phyloP scores from a whole-genome alignment of 2,113 vertebrate genomes.

The Cololabis saira region DNA sequence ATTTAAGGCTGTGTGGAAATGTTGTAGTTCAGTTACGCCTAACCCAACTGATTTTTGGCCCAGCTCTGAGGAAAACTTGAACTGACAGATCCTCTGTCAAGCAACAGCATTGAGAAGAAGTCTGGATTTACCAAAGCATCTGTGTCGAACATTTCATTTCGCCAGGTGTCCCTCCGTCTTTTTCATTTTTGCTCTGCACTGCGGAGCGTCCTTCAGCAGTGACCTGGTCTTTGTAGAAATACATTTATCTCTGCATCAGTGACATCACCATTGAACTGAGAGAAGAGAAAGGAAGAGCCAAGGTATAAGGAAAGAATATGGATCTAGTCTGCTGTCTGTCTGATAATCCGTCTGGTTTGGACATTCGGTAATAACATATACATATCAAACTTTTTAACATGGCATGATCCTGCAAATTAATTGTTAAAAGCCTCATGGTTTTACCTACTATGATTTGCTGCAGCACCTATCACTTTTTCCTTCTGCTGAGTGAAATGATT shows the following conservation, averaged over 20 bases:
- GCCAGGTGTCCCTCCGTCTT: conserved; percentile 33
- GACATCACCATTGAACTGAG: conserved; percentile 65
- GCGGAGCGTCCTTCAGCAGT: conserved; percentile 70
- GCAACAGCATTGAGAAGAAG: conserved; percentile 19
- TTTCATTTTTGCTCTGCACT: conserved; percentile 65
- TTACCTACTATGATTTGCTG: too few relatives aligned
- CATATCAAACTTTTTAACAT: too few relatives aligned
- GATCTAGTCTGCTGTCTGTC: conserved; percentile 28
- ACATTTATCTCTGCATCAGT: conserved; percentile 77
- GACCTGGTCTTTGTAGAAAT: conserved; percentile 68
- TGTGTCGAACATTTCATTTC: conserved; percentile 41
- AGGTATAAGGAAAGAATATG: conserved; percentile 20
- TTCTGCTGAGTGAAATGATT: too few relatives aligned
- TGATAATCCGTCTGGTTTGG: not conserved
- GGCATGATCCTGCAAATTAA: too few relatives aligned
- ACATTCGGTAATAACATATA: too few relatives aligned
- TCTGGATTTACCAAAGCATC: conserved; percentile 40
- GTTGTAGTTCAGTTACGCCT: not conserved
- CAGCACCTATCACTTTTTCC: too few relatives aligned
- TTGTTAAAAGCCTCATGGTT: too few relatives aligned
- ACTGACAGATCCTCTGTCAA: conserved; percentile 29
- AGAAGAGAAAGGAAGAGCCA: conserved; percentile 16
- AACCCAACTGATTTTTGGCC: conserved; percentile 35
- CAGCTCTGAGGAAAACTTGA: conserved; percentile 50
- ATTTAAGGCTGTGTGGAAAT: conserved; percentile 12